Evolutionary conservation across 2,888 invertebrate species (phyloP), one percentile per base, ranked within the genome.

Genomic region (Habroteleia sp.): DNA sequence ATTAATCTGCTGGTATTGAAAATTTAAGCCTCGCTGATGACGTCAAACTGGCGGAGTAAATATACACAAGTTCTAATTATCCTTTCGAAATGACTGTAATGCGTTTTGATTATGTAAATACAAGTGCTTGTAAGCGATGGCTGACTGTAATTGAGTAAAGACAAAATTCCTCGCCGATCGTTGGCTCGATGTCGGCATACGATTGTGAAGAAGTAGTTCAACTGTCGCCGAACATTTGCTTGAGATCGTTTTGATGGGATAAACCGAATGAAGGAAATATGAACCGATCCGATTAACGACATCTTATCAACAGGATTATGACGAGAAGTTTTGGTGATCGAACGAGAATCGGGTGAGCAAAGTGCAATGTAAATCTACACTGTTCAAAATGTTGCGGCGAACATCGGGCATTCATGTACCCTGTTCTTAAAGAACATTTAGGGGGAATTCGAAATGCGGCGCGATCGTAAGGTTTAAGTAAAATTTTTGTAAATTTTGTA

Each of bases 201-300:
- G 65, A 69, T 74, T 50, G 66, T 62, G 27, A 75, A 65, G 52
- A 72, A 72, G 76, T 62, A 72, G 66, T 62, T 44, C 29, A 63
- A 66, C 8, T 54, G 71, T 71, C 69, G 37, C 39, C 23, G 44
- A 37, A 46, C 20, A 71, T 62, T 46, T 66, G 63, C 48, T 41
- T 65, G 46, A 63, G 78, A 77, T 76, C 72, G 78, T 77, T 81
- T 80, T 79, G 83, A 83, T 79, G 73, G 78, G 78, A 80, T 78
- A 78, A 81, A 81, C 79, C 79, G 74, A 60, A 52, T 71, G 82
- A 76, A 77, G 65, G 68, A 63, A 76, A 81, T 81, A 81, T 74
- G 78, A 77, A 73, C 68, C 80, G 74, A 82, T 82, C 80, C 82
- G 83, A 83, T 83, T 83, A 80, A 65, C 60, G 58, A 68, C 65